A percentile compares a stretch with the other conserved stretches of the same genome.
These are phyloP conservation scores for Trichoplusia ni DNA, from an alignment of 1,140 invertebrate genomes.

Conservation along the genomic window DNA sequence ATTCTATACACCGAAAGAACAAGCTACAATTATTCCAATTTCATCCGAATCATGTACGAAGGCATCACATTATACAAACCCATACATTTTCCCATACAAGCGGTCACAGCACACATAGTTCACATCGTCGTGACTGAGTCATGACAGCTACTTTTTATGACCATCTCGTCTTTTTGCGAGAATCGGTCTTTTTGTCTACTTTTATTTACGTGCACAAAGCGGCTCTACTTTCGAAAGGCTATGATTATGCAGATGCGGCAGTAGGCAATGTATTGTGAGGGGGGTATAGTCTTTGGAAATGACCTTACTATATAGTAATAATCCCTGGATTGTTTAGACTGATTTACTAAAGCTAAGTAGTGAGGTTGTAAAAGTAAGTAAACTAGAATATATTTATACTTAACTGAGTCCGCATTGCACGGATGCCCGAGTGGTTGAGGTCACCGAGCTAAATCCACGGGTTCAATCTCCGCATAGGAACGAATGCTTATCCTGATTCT, in stretches of 20 bases:
- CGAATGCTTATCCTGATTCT: too few species aligned
- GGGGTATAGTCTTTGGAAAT: background rate
- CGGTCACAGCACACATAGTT: slow-evolving; percentile 47
- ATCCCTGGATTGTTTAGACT: too few species aligned
- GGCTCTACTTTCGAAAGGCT: slow-evolving; percentile 31
- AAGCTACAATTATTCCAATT: background rate
- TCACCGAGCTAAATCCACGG: too few species aligned
- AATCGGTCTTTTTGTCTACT: slow-evolving; percentile 66
- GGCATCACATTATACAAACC: background rate
- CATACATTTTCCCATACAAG: slow-evolving; percentile 18
- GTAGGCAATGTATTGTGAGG: slow-evolving; percentile 24
- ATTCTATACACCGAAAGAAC: too few species aligned
- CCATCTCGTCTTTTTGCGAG: slow-evolving; percentile 49
- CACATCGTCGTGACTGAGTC: slow-evolving; percentile 54
- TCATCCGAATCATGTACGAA: background rate
- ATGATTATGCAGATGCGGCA: slow-evolving; percentile 34
- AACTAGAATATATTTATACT: too few species aligned
- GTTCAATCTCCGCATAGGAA: too few species aligned
- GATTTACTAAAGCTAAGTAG: too few species aligned
- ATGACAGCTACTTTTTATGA: slow-evolving; percentile 73
- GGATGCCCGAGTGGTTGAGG: too few species aligned
- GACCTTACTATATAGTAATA: background rate
- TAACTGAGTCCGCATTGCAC: too few species aligned
- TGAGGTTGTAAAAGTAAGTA: too few species aligned
- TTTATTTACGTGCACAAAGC: slow-evolving; percentile 56